Evolutionary conservation across 2,113 vertebrate genomes (phyloP).

Genomic region (Podarcis cretensis): DNA sequence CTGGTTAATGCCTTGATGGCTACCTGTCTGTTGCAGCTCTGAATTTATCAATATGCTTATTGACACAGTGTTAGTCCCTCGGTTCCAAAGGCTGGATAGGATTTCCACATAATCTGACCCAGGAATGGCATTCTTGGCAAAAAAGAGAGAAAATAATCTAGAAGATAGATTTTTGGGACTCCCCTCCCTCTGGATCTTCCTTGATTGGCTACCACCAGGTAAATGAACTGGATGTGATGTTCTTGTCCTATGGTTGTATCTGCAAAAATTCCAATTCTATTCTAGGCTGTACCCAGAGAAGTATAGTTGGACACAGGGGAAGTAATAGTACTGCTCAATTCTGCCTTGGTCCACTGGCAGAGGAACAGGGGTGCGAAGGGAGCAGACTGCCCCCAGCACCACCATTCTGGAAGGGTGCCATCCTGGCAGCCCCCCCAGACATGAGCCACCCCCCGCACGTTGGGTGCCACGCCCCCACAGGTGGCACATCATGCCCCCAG

Average conservation of each 20-base stretch:
- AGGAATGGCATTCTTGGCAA: background rate
- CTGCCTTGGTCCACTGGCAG: no score
- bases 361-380: no score
- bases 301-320: no score
- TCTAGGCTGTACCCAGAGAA: no score
- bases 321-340: no score
- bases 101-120: background rate
- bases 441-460: no score
- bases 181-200: background rate
- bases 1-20: background rate
- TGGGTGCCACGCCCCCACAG: no score
- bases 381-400: no score
- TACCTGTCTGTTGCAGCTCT: background rate
- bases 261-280: background rate
- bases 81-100: background rate
- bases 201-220: background rate
- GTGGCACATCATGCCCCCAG: no score
- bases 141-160: no score
- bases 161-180: background rate
- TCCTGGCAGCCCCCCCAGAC: no score
- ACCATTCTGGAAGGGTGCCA: no score
- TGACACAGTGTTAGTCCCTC: background rate
- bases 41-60: background rate
- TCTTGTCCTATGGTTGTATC: background rate
- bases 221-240: background rate